These are phyloP conservation scores for Echiichthys vipera DNA, from an alignment of 2,797 vertebrate species.

Conservation along the genomic window DNA sequence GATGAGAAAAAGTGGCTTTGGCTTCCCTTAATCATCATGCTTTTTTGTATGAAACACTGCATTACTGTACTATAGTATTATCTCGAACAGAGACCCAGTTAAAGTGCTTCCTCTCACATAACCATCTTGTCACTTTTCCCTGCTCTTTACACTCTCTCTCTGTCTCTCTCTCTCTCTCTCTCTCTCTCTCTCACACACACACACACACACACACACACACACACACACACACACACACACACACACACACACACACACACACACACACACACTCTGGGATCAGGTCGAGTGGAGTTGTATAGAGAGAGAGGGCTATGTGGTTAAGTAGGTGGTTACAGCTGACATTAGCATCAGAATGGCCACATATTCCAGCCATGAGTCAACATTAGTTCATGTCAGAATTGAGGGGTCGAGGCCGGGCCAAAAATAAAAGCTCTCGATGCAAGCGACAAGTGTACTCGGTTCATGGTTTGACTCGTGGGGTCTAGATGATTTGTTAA, in stretches of 20 bases:
- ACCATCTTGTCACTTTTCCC: constrained; percentile 2
- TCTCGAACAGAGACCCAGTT: background rate
- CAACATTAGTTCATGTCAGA: constrained; percentile 84
- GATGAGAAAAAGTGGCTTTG: background rate
- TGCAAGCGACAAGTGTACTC: constrained; percentile 50
- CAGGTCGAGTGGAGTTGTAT: constrained; percentile 70
- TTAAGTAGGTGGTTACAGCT: constrained; percentile 83
- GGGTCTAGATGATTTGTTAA: constrained; percentile 5
- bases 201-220: constrained; percentile 12
- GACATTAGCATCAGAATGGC: constrained; percentile 83
- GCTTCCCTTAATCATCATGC: background rate
- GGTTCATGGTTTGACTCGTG: constrained; percentile 37
- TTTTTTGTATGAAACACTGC: background rate
- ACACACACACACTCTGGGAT: constrained; percentile 44
- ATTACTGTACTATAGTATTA: background rate
- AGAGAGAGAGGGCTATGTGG: constrained; percentile 68
- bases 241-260: constrained; percentile 42
- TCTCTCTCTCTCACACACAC: constrained; percentile 46
- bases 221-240: background rate
- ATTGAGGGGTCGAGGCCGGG: constrained; percentile 67
- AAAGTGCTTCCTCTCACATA: constrained; percentile 23
- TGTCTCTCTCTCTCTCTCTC: constrained; percentile 40
- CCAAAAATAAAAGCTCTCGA: constrained; percentile 57
- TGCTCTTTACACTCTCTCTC: constrained; percentile 33
- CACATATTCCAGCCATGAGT: constrained; percentile 81